These are phyloP conservation scores for Rhynchopsitta pachyrhyncha DNA, from an alignment of 2,113 vertebrate genomes.

Conservation along the genomic window DNA sequence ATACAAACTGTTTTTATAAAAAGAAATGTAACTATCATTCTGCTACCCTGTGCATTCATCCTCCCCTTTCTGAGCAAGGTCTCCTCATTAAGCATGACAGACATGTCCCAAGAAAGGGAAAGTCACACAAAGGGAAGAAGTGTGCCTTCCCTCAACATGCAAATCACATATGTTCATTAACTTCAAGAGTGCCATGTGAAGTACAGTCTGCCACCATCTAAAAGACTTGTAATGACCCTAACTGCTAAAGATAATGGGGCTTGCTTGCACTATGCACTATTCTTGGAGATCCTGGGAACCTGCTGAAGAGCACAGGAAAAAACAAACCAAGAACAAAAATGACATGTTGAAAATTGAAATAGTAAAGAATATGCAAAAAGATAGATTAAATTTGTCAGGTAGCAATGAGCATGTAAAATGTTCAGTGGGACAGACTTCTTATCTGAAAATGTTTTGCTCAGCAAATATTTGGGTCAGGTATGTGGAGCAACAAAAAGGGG, in stretches of 20 bases:
- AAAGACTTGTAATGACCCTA: slow-evolving; percentile 61
- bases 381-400: background rate
- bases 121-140: slow-evolving; percentile 69
- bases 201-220: slow-evolving; percentile 56
- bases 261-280: background rate
- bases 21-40: background rate
- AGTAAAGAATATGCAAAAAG: background rate
- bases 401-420: background rate
- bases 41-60: background rate
- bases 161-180: slow-evolving; percentile 74
- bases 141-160: slow-evolving; percentile 66
- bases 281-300: background rate
- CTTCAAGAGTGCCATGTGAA: slow-evolving; percentile 64
- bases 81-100: slow-evolving; percentile 61
- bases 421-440: background rate
- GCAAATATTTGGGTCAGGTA: background rate
- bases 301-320: background rate
- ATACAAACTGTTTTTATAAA: background rate
- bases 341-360: background rate
- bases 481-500: background rate
- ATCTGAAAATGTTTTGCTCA: background rate
- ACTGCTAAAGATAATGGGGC: slow-evolving; percentile 35
- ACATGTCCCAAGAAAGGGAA: slow-evolving; percentile 52
- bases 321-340: background rate
- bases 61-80: slow-evolving; percentile 1